These are phyloP conservation scores for Accipiter virgatus DNA, from an alignment of 2,113 vertebrate genomes.

Conservation along the genomic window DNA sequence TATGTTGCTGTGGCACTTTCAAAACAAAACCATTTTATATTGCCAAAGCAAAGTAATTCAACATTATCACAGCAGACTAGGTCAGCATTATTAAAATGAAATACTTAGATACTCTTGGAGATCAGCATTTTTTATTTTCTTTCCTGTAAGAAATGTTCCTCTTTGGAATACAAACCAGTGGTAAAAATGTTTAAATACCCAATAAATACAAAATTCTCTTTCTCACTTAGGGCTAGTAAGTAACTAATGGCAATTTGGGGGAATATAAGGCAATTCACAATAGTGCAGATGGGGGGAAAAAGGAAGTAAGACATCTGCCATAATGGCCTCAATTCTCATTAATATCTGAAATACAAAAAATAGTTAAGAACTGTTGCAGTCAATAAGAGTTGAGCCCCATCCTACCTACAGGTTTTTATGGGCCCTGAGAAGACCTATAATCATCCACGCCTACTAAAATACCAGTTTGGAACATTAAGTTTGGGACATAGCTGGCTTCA, in stretches of 20 bases:
- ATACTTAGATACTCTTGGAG: not conserved
- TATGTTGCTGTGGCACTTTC: not conserved
- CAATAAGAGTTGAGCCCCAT: not conserved
- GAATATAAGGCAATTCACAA: not conserved
- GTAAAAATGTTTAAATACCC: not conserved
- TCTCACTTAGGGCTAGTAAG: not conserved
- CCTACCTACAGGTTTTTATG: not conserved
- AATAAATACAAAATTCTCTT: not conserved
- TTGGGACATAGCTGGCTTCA: not conserved
- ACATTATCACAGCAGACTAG: not conserved
- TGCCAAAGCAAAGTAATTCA: not conserved
- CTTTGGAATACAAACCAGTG: not conserved
- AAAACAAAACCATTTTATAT: not conserved
- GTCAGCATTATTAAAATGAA: not conserved
- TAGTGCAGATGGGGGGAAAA: fast-evolving
- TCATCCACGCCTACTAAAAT: not conserved
- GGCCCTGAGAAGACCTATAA: not conserved
- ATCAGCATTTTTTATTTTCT: not conserved
- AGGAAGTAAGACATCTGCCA: not conserved
- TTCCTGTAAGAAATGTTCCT: not conserved
- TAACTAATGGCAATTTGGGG: not conserved
- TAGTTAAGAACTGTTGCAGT: not conserved
- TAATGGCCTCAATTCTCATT: not conserved
- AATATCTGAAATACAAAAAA: not conserved
- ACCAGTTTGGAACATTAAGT: not conserved